These are phyloP conservation scores for Sminthopsis crassicaudata DNA, from an alignment of 2,113 vertebrate species.

Conservation along the genomic window DNA sequence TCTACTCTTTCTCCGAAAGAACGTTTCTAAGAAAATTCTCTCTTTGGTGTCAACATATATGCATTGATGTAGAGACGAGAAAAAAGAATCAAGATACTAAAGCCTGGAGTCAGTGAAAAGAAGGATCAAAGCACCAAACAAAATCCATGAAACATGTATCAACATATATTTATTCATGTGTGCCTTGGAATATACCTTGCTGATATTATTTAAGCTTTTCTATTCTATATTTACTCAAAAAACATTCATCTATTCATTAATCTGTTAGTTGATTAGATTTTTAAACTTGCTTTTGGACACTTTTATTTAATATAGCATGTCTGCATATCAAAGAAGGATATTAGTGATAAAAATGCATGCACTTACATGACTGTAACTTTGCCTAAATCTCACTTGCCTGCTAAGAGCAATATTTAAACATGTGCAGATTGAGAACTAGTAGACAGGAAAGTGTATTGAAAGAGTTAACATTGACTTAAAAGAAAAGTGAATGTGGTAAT, in stretches of 20 bases:
- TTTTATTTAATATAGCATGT: conserved; percentile 22
- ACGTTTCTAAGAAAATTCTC: neutral
- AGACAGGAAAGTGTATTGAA: conserved; percentile 62
- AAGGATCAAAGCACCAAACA: neutral
- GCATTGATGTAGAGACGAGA: neutral
- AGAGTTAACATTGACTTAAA: conserved; percentile 82
- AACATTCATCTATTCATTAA: neutral
- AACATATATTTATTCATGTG: neutral
- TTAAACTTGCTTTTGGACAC: conserved; percentile 35
- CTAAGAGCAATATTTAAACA: neutral
- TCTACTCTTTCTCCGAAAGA: neutral
- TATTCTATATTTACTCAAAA: neutral
- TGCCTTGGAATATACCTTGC: neutral
- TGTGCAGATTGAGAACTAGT: conserved; percentile 39
- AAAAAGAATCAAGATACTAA: neutral
- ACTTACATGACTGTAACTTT: neutral
- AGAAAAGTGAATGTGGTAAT: conserved; percentile 74
- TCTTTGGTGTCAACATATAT: neutral
- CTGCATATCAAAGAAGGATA: neutral
- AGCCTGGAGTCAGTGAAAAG: neutral
- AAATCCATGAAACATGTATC: neutral
- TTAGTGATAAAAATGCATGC: neutral
- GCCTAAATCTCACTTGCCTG: neutral
- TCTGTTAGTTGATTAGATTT: conserved; percentile 5
- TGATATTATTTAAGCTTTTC: neutral